Percentiles rank a stretch among this genome's conserved stretches.
phyloP scores from a whole-genome alignment of 2,113 vertebrate genomes.

The Aegotheles bennettii region DNA sequence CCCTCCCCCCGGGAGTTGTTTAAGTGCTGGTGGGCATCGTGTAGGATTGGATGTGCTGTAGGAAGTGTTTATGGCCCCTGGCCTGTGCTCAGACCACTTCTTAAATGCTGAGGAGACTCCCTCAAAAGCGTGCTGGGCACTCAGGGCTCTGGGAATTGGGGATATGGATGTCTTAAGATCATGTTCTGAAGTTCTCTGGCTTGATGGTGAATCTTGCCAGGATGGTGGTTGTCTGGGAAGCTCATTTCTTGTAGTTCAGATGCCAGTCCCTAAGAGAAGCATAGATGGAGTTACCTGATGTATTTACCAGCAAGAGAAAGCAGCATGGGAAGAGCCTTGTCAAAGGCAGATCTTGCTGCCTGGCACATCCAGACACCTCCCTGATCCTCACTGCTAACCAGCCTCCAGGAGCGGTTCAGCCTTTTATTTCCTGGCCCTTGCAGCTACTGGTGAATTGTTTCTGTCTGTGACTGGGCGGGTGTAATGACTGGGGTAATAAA shows the following conservation, averaged over 20 bases:
- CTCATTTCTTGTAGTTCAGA: neutral
- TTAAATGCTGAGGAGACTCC: neutral
- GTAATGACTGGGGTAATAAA: neutral
- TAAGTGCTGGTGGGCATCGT: neutral
- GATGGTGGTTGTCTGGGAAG: neutral
- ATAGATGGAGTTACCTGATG: neutral
- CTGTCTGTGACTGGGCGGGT: neutral
- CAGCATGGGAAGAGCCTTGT: neutral
- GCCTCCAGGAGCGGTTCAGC: neutral
- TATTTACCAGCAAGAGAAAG: neutral
- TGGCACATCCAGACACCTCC: neutral
- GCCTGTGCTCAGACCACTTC: neutral
- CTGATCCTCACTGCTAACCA: neutral
- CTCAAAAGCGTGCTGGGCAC: neutral
- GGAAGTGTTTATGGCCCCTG: neutral
- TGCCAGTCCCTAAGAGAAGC: neutral
- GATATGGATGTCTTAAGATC: neutral
- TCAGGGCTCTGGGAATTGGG: neutral
- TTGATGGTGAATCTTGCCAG: fast-evolving
- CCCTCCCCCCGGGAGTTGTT: neutral
- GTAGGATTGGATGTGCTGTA: neutral
- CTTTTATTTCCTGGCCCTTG: neutral
- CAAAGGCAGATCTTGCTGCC: neutral
- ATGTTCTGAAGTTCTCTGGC: neutral
- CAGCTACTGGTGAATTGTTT: neutral